Evolutionary conservation across 2,797 vertebrate species (phyloP), one percentile per base, ranked within the genome.

Genomic region (Acipenser transmontanus): DNA sequence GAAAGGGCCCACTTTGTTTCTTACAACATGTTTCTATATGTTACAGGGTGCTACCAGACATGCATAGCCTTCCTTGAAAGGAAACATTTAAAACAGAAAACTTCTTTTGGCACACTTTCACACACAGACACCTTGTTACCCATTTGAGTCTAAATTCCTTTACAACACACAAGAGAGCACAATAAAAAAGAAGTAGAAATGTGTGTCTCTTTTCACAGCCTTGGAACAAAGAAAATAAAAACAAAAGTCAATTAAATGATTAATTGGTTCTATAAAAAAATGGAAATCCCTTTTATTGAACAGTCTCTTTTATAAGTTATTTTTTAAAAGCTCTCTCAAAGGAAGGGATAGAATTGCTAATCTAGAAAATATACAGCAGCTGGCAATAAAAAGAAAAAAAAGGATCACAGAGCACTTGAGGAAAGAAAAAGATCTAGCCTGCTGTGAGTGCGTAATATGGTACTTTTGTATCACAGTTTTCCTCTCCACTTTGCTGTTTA

Each of bases 401-500:
- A 34, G 13, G 52, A 14, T 7, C 20, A 5, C 12, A 34, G 54
- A 47, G 17, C 49, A 34, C 17, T n/a, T 34, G 48, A 59, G 14
- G 14, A 50, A 49, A 51, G 63, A 63, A 17, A 51, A 12, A 14
- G 12, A 50, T 6, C 1, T 8, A 17, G 10, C 62, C 62, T 51
- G 56, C 56, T 50, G 49, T 11, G 62, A 50, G 47, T 13, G 49
- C 49, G n/a, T 20, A 49, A 63, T 63, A 50, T 48, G 61, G 17
- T 61, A 59, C 59, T 54, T 63, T 47, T 68, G 61, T 63, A 49
- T 47, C n/a, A 66, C 8, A 56, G 50, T 47, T 59, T 9, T 13
- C 54, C 7, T 69, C 8, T 48, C 65, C 72, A 63, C 14, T 81
- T 72, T 63, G 56, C 7, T 57, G 47, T 59, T 50, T 59, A 47